Evolutionary conservation across 2,888 invertebrate species (phyloP).

Genomic region (Electrophaes corylata): DNA sequence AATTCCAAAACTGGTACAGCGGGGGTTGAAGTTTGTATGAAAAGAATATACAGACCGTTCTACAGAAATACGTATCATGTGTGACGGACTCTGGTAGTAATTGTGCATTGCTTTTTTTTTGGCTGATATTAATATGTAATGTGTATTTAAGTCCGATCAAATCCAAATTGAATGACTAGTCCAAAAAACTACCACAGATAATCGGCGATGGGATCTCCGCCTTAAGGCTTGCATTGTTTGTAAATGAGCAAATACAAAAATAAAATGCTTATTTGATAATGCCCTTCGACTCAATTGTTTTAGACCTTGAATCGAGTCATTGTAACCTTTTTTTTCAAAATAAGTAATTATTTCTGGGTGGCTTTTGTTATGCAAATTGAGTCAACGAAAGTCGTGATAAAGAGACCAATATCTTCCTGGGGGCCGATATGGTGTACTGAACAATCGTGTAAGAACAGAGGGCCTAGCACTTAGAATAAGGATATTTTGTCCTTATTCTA

Average conservation of each 20-base stretch:
- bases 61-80: too few species aligned
- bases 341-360: slow-evolving; percentile 47
- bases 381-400: slow-evolving; percentile 10
- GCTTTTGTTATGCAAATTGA: slow-evolving; percentile 46
- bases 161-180: slow-evolving; percentile 33
- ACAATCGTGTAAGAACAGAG: too few species aligned
- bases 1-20: too few species aligned
- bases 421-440: too few species aligned
- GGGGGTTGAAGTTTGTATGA: too few species aligned
- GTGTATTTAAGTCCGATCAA: slow-evolving; percentile 4
- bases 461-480: too few species aligned
- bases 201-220: slow-evolving; percentile 71
- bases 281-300: slow-evolving; percentile 55
- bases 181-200: slow-evolving; percentile 51
- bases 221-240: slow-evolving; percentile 73
- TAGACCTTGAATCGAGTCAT: slow-evolving; percentile 50
- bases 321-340: slow-evolving; percentile 42
- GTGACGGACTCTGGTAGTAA: too few species aligned
- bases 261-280: slow-evolving; percentile 58
- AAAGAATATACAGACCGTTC: too few species aligned
- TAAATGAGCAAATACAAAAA: slow-evolving; percentile 71
- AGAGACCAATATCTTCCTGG: not conserved
- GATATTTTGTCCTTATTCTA: too few species aligned
- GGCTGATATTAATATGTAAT: too few species aligned
- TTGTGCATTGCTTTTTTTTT: too few species aligned